These are phyloP conservation scores for Eretmocerus hayati DNA, from an alignment of 2,888 invertebrate species.

Conservation along the genomic window DNA sequence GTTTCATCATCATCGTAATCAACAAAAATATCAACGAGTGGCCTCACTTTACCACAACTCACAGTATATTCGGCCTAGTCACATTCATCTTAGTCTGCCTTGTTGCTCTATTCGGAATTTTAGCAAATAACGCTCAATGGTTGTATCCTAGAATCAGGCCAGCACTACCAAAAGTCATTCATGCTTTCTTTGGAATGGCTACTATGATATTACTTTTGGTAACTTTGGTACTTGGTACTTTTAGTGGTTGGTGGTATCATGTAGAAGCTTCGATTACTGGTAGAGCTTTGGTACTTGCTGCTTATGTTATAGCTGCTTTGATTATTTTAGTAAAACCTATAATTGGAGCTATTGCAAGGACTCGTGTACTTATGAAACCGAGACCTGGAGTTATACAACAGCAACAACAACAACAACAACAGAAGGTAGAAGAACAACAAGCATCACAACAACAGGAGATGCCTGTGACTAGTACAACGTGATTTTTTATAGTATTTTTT, in stretches of 20 bases:
- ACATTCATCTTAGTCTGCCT: constrained; percentile 30
- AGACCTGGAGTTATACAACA: constrained; percentile 7
- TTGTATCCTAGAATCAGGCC: constrained; percentile 37
- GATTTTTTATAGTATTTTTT: too few relatives aligned
- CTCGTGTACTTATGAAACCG: constrained; percentile 29
- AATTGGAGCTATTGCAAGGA: constrained; percentile 33
- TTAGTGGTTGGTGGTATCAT: constrained; percentile 30
- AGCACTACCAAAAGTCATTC: constrained; percentile 35
- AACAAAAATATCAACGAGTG: constrained; percentile 28
- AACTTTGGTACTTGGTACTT: constrained; percentile 37
- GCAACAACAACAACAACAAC: background rate
- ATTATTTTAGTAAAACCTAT: constrained; percentile 38
- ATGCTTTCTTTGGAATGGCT: constrained; percentile 36
- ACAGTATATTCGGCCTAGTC: constrained; percentile 35
- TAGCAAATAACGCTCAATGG: constrained; percentile 38
- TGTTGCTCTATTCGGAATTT: constrained; percentile 32
- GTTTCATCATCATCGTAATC: constrained; percentile 34
- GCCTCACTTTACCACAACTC: constrained; percentile 33
- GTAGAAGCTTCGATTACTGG: constrained; percentile 28
- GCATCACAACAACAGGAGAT: too few relatives aligned
- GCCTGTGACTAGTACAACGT: too few relatives aligned
- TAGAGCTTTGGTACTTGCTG: constrained; percentile 31
- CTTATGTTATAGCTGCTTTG: constrained; percentile 34
- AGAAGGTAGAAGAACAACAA: too few relatives aligned
- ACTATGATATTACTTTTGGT: constrained; percentile 34